Conservation (phyloP, 2,797 vertebrate species). For the Erethizon dorsatum region DNA sequence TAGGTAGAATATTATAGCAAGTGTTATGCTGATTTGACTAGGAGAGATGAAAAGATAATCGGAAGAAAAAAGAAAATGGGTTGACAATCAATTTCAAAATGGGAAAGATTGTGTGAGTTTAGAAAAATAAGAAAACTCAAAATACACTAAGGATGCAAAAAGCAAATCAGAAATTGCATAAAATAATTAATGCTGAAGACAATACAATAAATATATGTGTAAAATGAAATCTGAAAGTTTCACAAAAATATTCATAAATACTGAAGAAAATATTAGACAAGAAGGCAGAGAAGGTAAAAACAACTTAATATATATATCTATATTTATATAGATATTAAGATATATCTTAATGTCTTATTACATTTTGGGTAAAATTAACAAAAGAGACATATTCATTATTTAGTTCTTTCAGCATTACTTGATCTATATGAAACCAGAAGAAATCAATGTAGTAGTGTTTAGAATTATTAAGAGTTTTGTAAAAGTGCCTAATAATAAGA, state of each 20-base stretch:
- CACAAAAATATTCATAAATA: neutral
- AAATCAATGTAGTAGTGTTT: neutral
- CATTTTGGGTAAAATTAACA: neutral
- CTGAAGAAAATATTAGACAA: neutral
- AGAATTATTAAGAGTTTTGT: neutral
- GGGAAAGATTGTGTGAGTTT: neutral
- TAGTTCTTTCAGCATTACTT: neutral
- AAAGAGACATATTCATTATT: neutral
- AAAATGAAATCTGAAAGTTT: neutral
- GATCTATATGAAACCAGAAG: neutral
- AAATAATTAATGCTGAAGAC: conserved; percentile 7
- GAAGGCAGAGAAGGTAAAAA: neutral
- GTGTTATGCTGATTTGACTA: neutral
- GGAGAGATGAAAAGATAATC: neutral
- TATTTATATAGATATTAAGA: too few relatives aligned
- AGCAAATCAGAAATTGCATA: neutral
- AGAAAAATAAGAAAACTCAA: neutral
- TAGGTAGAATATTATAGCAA: neutral
- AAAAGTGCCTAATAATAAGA: neutral
- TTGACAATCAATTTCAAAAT: neutral
- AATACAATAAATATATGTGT: neutral
- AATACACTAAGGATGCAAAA: neutral
- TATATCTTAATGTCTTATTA: neutral
- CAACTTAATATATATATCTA: neutral
- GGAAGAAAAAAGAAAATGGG: neutral